Base-by-base conservation (phyloP, 2,797 vertebrate genomes). In the Xiphophorus birchmanni region DNA sequence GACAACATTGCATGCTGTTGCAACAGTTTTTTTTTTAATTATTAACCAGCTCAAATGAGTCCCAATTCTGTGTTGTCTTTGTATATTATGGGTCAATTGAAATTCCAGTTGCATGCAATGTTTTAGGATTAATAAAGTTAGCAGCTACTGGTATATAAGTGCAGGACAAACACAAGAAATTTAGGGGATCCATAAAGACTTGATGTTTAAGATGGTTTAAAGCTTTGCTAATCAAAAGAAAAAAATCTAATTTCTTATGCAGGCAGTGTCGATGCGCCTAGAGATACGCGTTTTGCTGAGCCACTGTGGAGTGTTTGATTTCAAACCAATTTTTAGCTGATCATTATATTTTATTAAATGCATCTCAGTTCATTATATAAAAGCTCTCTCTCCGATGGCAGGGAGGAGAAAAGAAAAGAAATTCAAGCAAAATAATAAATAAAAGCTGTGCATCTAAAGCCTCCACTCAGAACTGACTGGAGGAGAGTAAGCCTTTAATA, bases 271-370 rank as follows among this genome's bases (percentile, higher is more conserved):
- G 88, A 90, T 93, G 88, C 80, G 93, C 94, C 93, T 91, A 92
- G 88, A 95, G 94, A 94, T 89, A 94, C 67, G 48, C 81, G 11
- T 93, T 95, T 93, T 94, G 93, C 93, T 93, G 93, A 94, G 91
- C 87, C 89, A 93, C 83, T 74, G 77, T 80, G 89, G 88, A 89
- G 88, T 90, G 93, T 93, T 94, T 94, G 92, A 95, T 94, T 94
- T 95, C 87, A 84, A 90, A 92, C 88, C 91, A 89, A 83, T 90
- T 94, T 95, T 95, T 94, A 92, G 92, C 91, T 93, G 94, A 94
- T 95, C 89, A 90, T 95, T 93, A 93, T 92, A 90, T 93, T 95
- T 94, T 93, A 94, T 95, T 93, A 93, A 93, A 94, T 89, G 90
- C 84, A 81, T 93, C 88, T 89, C 81, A 74, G 90, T 93, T 94